Evolutionary conservation across 2,797 vertebrate species (phyloP), one percentile per base, ranked within the genome.

Genomic region (Podarcis lilfordi): DNA sequence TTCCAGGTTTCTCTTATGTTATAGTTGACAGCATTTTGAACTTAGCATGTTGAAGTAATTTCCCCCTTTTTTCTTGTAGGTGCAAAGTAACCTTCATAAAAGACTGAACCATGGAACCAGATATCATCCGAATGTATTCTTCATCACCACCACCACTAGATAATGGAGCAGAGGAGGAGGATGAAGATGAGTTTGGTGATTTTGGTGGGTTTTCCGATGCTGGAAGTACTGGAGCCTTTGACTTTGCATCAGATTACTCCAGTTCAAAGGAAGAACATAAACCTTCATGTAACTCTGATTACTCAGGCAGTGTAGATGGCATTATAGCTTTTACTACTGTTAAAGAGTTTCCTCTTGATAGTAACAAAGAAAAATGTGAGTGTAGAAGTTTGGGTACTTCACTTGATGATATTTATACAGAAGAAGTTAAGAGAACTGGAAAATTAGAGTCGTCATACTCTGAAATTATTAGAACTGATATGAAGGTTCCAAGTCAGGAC

Each of bases 151-250:
- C 98, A 89, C 98, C 97, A 1, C 95, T 98, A 85, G 98, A 98
- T 90, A 98, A 98, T n/a, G 98, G 96, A 82, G 97, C 96, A 2
- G 98, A 98, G 77, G 98, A 99, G 0, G 98, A 98, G 0, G 98
- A 98, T 1, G 98, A 99, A 0, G 97, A 97, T 86, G 98, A 98
- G 90, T 99, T 98, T 94, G 98, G 98, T 88, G 98, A 98, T 91
- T 98, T 98, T 89, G 98, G 98, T 88, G 97, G 97, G 25, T 98
- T 98, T 95, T 96, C 98, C 86, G 96, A 95, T 61, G 95, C 97
- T 61, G 96, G 94, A 87, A 95, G 97, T 82, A 96, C 97, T 15
- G 94, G 97, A 76, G 97, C 94, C 86, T 97, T 98, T 95, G 97
- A 98, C 93, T 97, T 97, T 66, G 88, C 96, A 7, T 89, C 97